These are phyloP conservation scores for Cynocephalus volans DNA, from an alignment of 2,113 vertebrate species.

Conservation along the genomic window DNA sequence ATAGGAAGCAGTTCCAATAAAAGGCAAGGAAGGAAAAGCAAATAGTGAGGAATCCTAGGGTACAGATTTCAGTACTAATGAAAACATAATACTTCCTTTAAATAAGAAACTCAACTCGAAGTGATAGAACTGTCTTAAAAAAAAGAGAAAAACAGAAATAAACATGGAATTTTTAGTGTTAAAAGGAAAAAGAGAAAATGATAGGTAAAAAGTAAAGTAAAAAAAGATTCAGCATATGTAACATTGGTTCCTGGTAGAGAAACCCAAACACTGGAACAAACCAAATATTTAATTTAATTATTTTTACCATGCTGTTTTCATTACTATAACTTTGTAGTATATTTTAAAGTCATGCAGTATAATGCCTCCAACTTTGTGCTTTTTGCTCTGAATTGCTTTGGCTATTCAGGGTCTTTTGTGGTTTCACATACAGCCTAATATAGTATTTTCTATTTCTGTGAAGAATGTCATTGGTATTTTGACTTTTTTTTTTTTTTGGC, in stretches of 20 bases:
- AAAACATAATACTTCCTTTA: not conserved
- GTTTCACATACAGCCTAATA: no score
- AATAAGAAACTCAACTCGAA: not conserved
- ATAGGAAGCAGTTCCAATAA: not conserved
- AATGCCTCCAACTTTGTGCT: no score
- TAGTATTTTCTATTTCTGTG: no score
- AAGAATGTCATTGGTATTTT: no score
- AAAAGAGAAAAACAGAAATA: not conserved
- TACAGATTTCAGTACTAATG: not conserved
- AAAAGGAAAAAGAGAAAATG: conserved; percentile 5
- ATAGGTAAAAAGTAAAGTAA: not conserved
- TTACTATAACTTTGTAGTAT: no score
- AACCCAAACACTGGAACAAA: not conserved
- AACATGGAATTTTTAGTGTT: not conserved
- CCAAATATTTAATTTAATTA: not conserved
- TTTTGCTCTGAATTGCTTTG: no score
- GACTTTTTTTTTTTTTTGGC: no score
- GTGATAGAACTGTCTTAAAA: not conserved
- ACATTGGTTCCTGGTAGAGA: not conserved
- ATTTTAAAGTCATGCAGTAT: no score
- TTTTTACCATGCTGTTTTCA: no score
- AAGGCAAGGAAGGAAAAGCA: not conserved
- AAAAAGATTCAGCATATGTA: not conserved
- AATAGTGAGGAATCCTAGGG: not conserved
- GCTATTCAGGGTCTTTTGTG: no score